Evolutionary conservation across 2,113 vertebrate species (phyloP).

Genomic region (Chionis minor): DNA sequence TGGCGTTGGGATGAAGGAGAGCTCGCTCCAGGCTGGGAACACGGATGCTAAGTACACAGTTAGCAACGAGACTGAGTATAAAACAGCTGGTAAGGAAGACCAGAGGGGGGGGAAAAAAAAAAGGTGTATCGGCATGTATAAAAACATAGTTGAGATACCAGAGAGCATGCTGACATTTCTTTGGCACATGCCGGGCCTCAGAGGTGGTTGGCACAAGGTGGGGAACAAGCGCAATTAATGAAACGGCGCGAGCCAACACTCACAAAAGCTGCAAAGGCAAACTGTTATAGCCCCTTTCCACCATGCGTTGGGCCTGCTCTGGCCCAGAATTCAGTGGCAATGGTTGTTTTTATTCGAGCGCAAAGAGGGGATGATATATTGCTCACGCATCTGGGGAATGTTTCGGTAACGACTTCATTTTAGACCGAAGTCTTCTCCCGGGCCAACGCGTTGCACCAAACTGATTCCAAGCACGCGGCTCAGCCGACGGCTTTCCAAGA

Average conservation of each 20-base stretch:
- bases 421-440: background rate
- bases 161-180: background rate
- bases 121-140: background rate
- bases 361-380: background rate
- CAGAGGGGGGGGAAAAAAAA: fast-evolving
- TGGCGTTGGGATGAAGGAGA: background rate
- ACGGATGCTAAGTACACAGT: fast-evolving
- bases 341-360: background rate
- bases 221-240: background rate
- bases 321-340: background rate
- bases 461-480: fast-evolving
- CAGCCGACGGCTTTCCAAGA: background rate
- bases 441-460: background rate
- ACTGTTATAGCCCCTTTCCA: background rate
- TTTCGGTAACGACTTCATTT: background rate
- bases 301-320: background rate
- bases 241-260: background rate
- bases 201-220: background rate
- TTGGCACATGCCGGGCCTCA: background rate
- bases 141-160: background rate
- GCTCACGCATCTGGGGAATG: background rate
- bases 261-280: background rate
- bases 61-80: background rate
- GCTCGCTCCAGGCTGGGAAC: background rate
- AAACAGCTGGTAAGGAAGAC: background rate